Base-by-base conservation (phyloP, 2,888 invertebrate genomes). In the Caenorhabditis zanzibari region DNA sequence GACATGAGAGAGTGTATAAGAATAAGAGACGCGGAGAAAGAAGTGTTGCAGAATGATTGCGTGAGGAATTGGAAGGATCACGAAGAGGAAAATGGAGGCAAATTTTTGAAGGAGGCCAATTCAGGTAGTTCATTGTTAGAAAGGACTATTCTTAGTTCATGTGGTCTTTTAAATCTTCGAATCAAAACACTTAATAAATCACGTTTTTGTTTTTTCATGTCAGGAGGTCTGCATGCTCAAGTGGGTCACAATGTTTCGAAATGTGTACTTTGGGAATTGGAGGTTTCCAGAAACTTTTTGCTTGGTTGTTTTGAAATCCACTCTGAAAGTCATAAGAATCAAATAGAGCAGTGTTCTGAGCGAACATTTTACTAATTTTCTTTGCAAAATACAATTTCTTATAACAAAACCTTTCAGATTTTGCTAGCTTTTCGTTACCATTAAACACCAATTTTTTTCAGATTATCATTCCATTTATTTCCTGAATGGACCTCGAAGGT, bases 1-100 rank as follows among this genome's bases (percentile, higher is more conserved):
- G 77, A 24, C n/a, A 28, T 16, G 35, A 69, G 32, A 56, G 22
- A 77, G 26, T 32, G 71, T 54, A 22, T 3, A 24, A 24, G 77
- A 61, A 1, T 14, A 22, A 44, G 77, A 77, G 61, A 61, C 58
- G 52, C 47, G 61, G 61, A 59, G 16, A 16, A 68, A 38, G n/a
- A 10, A 52, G 52, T 35, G 47, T 71, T 77, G 71, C 71, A 77
- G 63, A 77, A 19, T 63, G 69, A 63, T 63, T 77, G 77, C 77
- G 77, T 77, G 77, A 69, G 69, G 77, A 77, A 71, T 49, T 44
- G 71, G 52, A 77, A 63, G 61, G 63, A 71, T 63, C 68, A 59
- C 47, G 35, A 24, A 38, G 7, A 10, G 38, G n/a, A 38, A 56
- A 61, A 54, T 12, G 54, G 49, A 35, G 35, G 47, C n/a, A 66